phyloP scores from a whole-genome alignment of 2,888 invertebrate species.

The Xestia ashworthii region DNA sequence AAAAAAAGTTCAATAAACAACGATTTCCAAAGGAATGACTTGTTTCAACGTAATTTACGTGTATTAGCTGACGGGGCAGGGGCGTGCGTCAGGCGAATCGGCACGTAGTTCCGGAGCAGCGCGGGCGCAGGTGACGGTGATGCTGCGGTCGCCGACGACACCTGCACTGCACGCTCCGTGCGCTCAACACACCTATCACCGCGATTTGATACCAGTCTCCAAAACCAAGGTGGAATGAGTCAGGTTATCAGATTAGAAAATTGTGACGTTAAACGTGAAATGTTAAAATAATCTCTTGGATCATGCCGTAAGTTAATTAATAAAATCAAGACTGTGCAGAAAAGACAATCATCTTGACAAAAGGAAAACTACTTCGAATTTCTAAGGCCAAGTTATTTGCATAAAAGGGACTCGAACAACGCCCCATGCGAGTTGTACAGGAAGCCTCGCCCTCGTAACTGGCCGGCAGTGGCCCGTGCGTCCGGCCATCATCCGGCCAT shows the following conservation, averaged over 20 bases:
- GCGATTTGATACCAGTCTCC: conserved; percentile 55
- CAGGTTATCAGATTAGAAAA: neutral
- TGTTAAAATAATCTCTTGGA: neutral
- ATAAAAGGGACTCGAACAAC: conserved; percentile 71
- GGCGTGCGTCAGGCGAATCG: conserved; percentile 79
- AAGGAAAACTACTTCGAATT: conserved; percentile 32
- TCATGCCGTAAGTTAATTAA: neutral
- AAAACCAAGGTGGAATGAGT: conserved; percentile 14
- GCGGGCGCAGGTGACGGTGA: conserved; percentile 76
- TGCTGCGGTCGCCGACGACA: conserved; percentile 80
- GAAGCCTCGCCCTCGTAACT: conserved; percentile 81
- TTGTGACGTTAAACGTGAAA: neutral
- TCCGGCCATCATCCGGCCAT: conserved; percentile 73
- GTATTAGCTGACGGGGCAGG: conserved; percentile 30
- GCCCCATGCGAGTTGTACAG: conserved; percentile 72
- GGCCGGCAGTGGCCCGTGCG: conserved; percentile 80
- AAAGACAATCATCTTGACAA: conserved; percentile 24
- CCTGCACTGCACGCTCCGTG: conserved; percentile 76
- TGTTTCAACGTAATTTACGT: conserved; percentile 12
- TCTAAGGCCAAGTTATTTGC: conserved; percentile 68
- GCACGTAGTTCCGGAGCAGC: conserved; percentile 84
- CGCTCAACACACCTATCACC: conserved; percentile 65
- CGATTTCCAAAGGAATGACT: neutral
- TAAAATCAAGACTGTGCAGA: conserved; percentile 8
- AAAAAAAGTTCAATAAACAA: neutral